phyloP scores from a whole-genome alignment of 2,113 vertebrate species.

The Plestiodon gilberti region DNA sequence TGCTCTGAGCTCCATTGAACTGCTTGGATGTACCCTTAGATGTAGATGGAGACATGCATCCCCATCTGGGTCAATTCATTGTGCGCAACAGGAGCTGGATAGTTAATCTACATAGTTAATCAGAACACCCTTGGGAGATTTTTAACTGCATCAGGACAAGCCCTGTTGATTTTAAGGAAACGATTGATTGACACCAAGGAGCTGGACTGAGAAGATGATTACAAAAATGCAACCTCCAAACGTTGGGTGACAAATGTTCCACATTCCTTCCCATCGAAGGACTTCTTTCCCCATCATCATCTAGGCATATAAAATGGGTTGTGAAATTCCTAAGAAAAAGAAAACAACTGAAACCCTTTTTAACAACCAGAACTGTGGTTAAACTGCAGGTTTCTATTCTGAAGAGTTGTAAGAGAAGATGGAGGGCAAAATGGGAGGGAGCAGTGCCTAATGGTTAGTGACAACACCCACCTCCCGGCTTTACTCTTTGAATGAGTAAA shows the following conservation, averaged over 20 bases:
- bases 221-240: neutral
- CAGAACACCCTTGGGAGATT: neutral
- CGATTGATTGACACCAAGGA: neutral
- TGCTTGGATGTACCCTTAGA: neutral
- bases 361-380: neutral
- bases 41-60: neutral
- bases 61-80: neutral
- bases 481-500: too few relatives aligned
- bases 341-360: neutral
- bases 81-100: neutral
- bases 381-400: neutral
- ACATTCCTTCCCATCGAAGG: neutral
- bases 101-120: neutral
- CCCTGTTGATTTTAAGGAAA: too few relatives aligned
- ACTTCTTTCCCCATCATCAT: too few relatives aligned
- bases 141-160: fast-evolving
- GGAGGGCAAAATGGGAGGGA: too few relatives aligned
- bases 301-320: fast-evolving
- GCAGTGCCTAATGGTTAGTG: too few relatives aligned
- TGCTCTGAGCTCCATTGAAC: neutral
- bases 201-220: neutral
- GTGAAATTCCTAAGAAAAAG: slow-evolving; percentile 1
- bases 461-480: too few relatives aligned
- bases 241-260: neutral
- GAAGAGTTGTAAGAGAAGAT: too few relatives aligned